Base-by-base conservation (phyloP, 2,797 vertebrate genomes). In the Coranthus polyacanthus region DNA sequence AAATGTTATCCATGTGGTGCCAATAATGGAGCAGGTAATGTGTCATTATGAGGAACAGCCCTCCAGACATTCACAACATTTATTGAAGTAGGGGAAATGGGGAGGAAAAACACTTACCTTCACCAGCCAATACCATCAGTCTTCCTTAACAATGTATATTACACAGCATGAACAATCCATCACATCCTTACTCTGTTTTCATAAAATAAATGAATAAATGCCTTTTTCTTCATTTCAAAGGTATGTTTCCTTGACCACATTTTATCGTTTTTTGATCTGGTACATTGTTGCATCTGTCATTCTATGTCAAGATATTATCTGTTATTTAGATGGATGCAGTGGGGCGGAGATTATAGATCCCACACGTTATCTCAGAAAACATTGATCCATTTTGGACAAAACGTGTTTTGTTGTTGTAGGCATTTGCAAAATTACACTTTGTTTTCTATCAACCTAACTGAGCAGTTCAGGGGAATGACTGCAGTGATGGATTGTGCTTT, bases 151-250 rank as follows among this genome's bases (percentile, higher is more conserved):
- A 85, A 86, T 88, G 81, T 82, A 79, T 85, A 89, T 89, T 89
- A 89, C 81, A 75, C 39, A 79, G 78, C 91, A 85, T 88, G 88
- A 89, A 84, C 79, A 75, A 92, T 93, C 82, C 84, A 90, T 94
- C 93, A 92, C 71, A 68, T 72, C 56, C 58, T 52, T 37, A 53
- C 73, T 82, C 67, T 60, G 61, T 78, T 83, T 82, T 85, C 84
- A 88, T 85, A 81, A 81, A 53, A 37, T 78, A 75, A 85, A 88
- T 80, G 79, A 88, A 85, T 81, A 75, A 88, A 75, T 82, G 77
- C 52, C 80, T 15, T 52, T 18, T 79, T 83, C 50, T 42, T n/a
- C 13, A 9, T 64, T 59, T 11, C 21, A 49, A 72, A 68, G 32
- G 57, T 53, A 62, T 55, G 0, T 46, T 56, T 54, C 39, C 68